Conservation (phyloP, 2,888 invertebrate genomes). For the Drosophila emarginata region DNA sequence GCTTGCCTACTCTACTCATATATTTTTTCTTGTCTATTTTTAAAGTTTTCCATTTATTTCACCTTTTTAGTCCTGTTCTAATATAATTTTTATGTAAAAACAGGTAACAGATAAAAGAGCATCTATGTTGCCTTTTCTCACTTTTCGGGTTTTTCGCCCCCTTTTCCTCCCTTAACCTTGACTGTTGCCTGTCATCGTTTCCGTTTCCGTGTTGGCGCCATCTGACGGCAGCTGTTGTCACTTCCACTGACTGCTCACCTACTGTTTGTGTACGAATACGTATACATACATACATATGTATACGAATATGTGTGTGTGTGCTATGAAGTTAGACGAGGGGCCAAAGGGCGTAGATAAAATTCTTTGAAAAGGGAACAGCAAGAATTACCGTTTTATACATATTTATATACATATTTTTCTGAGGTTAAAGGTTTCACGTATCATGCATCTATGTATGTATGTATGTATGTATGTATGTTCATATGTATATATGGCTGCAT, state of each 20-base stretch:
- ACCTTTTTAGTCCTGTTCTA: background rate
- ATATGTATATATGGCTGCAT: no score
- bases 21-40: background rate
- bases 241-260: slow-evolving; percentile 2
- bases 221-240: slow-evolving; percentile 34
- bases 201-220: slow-evolving; percentile 43
- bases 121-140: background rate
- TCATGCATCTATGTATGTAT: no score
- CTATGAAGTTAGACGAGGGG: slow-evolving; percentile 26
- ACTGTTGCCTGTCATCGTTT: slow-evolving; percentile 37
- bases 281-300: no score
- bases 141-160: background rate
- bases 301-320: slow-evolving; percentile 21
- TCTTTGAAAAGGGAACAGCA: background rate
- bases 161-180: background rate
- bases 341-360: background rate
- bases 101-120: background rate
- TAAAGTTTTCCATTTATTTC: background rate
- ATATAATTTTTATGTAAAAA: background rate
- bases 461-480: no score
- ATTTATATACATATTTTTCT: no score
- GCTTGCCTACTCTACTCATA: no score
- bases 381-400: no score
- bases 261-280: background rate
- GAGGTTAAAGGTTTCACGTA: no score